These are phyloP conservation scores for Spialia ferax DNA, from an alignment of 2,888 invertebrate genomes.

Conservation along the genomic window DNA sequence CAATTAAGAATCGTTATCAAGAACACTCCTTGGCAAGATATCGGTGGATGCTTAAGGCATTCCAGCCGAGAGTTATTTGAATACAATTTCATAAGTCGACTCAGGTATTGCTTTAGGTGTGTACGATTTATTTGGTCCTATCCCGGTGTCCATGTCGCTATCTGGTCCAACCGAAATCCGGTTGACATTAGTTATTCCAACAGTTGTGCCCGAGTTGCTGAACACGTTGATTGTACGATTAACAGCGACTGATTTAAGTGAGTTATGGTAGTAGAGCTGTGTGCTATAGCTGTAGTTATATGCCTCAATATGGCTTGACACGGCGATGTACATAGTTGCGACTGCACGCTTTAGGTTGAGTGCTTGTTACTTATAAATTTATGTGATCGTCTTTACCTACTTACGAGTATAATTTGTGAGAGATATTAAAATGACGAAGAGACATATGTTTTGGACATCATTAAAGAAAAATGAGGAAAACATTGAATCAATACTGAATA, in stretches of 20 bases:
- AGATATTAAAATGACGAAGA: too few relatives aligned
- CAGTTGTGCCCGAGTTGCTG: slow-evolving; percentile 30
- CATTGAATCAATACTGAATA: too few relatives aligned
- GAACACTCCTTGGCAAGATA: slow-evolving; percentile 4
- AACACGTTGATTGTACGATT: slow-evolving; percentile 38
- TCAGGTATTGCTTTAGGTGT: too few relatives aligned
- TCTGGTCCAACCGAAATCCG: slow-evolving; percentile 50
- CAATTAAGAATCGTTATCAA: slow-evolving; percentile 8
- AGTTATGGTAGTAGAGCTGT: slow-evolving; percentile 20
- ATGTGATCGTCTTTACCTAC: too few relatives aligned
- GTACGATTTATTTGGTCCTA: slow-evolving; percentile 22
- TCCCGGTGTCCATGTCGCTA: slow-evolving; percentile 35
- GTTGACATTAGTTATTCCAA: slow-evolving; percentile 54
- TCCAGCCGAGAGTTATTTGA: not conserved
- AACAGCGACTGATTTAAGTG: slow-evolving; percentile 29
- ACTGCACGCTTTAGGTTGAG: not conserved
- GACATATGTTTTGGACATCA: too few relatives aligned
- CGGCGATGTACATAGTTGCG: not conserved
- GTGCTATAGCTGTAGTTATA: too few relatives aligned
- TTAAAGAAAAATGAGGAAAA: too few relatives aligned
- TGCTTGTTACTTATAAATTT: not conserved
- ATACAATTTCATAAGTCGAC: slow-evolving; percentile 25
- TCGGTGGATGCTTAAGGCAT: slow-evolving; percentile 13
- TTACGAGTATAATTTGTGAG: too few relatives aligned
- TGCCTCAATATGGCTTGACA: not conserved